These are phyloP conservation scores for Heliconius nattereri DNA, from an alignment of 1,140 invertebrate species.

Conservation along the genomic window DNA sequence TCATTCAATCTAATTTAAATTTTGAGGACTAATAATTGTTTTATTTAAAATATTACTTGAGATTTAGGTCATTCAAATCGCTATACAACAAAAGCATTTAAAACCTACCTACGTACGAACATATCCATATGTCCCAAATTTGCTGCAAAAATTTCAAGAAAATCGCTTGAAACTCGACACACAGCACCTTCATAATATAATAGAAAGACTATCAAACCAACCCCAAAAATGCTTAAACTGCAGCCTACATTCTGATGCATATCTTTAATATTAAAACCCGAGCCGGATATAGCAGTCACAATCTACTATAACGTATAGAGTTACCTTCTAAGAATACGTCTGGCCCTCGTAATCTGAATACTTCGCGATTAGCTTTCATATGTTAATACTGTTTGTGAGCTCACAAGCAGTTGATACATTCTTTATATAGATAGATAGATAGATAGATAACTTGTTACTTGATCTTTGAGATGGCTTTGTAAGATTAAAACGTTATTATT, in stretches of 20 bases:
- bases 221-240: not conserved
- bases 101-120: no score
- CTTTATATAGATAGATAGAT: not conserved
- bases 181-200: not conserved
- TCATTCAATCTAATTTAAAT: no score
- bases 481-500: not conserved
- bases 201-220: not conserved
- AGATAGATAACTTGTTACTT: not conserved
- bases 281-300: conserved; percentile 12
- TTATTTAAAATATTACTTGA: no score
- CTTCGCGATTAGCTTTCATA: conserved; percentile 13
- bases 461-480: not conserved
- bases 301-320: conserved; percentile 14
- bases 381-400: conserved; percentile 17
- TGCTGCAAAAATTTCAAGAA: not conserved
- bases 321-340: conserved; percentile 14
- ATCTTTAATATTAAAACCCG: conserved; percentile 13
- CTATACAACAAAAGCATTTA: no score
- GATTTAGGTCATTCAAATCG: no score
- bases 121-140: no score
- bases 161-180: not conserved
- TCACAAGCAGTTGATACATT: conserved; percentile 10
- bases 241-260: not conserved
- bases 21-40: no score
- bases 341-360: conserved; percentile 18